Evolutionary conservation across 1,140 invertebrate species (phyloP), one percentile per base, ranked within the genome.

Genomic region (Phthorimaea operculella): DNA sequence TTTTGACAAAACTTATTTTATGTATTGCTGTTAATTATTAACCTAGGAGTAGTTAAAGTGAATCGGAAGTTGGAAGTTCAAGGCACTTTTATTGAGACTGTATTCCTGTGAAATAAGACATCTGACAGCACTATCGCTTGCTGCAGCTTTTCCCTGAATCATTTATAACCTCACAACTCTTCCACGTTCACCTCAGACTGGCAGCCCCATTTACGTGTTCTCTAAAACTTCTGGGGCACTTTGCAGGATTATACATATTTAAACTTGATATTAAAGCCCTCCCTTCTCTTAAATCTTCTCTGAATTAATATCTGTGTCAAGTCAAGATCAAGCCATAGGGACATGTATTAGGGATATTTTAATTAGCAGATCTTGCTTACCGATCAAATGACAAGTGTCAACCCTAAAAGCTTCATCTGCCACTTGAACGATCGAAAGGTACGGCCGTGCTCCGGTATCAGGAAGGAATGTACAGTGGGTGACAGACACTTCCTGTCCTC

Each of bases 351-450:
- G n/a, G 10, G 36, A 39, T 39, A 39, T 39, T 39, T 39, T 39
- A 39, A 39, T 39, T 39, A 39, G 36, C 36, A 39, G 36, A 39
- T 39, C 36, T 39, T 39, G 36, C 36, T 39, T 39, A 39, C 36
- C 36, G 36, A 39, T 39, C 36, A 39, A 39, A 39, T 39, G 36
- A 39, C 36, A 39, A 39, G 69, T 74, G 76, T 74, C 75, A 82
- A 62, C 81, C 81, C 81, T 84, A 73, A 84, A 76, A 81, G 81
- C 74, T 84, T 83, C 81, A 84, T 84, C 81, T 83, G 78, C 78
- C 81, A 84, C 79, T 84, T 82, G 81, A 84, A 79, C 79, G 81
- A 84, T 84, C 81, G 81, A 84, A 84, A 84, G 81, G 81, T 84
- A 84, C 78, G 79, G 77, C 79, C 74, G 70, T 74, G 74, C 75